phyloP scores from a whole-genome alignment of 1,140 invertebrate species.

The Acromyrmex echinatior region DNA sequence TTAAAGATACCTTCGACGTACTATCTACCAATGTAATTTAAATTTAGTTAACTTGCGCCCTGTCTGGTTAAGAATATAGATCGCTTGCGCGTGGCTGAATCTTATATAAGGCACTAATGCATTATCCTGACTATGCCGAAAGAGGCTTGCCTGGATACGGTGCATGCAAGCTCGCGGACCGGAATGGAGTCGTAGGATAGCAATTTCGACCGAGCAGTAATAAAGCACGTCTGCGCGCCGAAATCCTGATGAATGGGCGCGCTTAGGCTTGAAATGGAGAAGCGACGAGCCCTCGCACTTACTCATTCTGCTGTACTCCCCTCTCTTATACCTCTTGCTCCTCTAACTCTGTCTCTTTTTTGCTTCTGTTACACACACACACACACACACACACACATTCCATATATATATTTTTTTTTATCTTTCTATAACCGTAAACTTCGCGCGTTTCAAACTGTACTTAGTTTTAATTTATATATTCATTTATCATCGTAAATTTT shows the following conservation, averaged over 20 bases:
- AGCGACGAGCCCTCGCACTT: conserved; percentile 85
- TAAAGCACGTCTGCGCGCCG: conserved; percentile 87
- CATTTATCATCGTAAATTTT: conserved; percentile 52
- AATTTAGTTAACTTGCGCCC: conserved; percentile 32
- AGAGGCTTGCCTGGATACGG: conserved; percentile 70
- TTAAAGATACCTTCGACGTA: background rate
- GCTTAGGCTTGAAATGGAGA: conserved; percentile 87
- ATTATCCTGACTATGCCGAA: conserved; percentile 75
- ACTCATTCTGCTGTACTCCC: conserved; percentile 75
- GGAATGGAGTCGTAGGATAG: conserved; percentile 87
- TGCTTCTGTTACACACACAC: background rate
- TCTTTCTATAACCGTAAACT: conserved; percentile 31
- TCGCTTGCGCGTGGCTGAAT: conserved; percentile 71
- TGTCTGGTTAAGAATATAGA: conserved; percentile 53
- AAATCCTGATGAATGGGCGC: conserved; percentile 87
- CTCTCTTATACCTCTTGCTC: conserved; percentile 52
- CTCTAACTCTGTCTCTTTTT: conserved; percentile 18
- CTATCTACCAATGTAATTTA: background rate
- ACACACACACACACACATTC: too few relatives aligned
- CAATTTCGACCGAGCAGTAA: conserved; percentile 87
- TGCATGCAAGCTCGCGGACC: conserved; percentile 79
- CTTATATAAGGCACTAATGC: conserved; percentile 81
- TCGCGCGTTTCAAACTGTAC: conserved; percentile 58
- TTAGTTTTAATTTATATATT: conserved; percentile 55
- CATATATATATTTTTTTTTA: conserved; percentile 2